phyloP scores from a whole-genome alignment of 2,797 vertebrate genomes.

The Cyprinella venusta region DNA sequence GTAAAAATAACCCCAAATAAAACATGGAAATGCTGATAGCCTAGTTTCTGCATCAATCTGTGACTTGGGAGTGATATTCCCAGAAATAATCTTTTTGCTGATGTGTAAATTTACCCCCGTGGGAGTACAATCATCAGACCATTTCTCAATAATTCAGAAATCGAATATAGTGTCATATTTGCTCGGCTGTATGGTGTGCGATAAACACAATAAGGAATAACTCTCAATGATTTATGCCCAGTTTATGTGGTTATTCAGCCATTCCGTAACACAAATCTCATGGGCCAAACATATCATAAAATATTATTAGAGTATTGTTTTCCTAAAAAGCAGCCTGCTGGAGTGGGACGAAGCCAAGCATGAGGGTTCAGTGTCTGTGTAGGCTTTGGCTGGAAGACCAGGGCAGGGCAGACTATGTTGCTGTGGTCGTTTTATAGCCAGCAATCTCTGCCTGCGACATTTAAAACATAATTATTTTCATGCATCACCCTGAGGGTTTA shows the following conservation, averaged over 20 bases:
- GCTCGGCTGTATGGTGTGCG: neutral
- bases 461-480: slow-evolving; percentile 77
- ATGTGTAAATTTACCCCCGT: neutral
- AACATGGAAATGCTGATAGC: neutral
- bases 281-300: slow-evolving; percentile 52
- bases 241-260: slow-evolving; percentile 32
- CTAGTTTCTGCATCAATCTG: neutral
- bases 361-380: slow-evolving; percentile 47
- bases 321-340: slow-evolving; percentile 43
- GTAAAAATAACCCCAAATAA: neutral
- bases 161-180: neutral
- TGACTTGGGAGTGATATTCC: neutral
- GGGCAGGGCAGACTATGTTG: slow-evolving; percentile 65
- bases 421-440: slow-evolving; percentile 73
- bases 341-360: slow-evolving; percentile 20
- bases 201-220: slow-evolving; percentile 32
- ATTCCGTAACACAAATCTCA: slow-evolving; percentile 45
- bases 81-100: neutral
- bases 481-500: slow-evolving; percentile 67
- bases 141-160: slow-evolving; percentile 14
- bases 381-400: slow-evolving; percentile 51
- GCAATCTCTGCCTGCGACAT: slow-evolving; percentile 67
- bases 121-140: neutral
- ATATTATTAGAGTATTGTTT: slow-evolving; percentile 50
- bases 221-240: slow-evolving; percentile 35